Evolutionary conservation across 2,113 vertebrate genomes (phyloP).

Genomic region (Phrynocephalus versicolor): DNA sequence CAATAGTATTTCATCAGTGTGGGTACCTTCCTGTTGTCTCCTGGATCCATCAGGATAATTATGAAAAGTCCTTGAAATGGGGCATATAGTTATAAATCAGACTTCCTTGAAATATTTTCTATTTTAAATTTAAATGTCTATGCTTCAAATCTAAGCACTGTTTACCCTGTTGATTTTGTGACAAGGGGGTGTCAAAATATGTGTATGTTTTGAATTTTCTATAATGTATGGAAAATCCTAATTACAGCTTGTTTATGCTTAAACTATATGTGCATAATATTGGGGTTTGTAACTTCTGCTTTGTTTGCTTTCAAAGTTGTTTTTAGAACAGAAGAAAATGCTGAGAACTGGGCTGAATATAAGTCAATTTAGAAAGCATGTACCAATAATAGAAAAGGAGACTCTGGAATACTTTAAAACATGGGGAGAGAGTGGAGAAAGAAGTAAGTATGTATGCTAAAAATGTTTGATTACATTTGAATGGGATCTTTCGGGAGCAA

Average conservation of each 20-base stretch:
- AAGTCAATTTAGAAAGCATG: slow-evolving; percentile 86
- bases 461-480: not conserved
- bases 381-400: slow-evolving; percentile 91
- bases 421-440: slow-evolving; percentile 93
- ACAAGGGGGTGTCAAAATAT: too few relatives aligned
- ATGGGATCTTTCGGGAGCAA: not conserved
- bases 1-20: not conserved
- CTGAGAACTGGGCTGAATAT: slow-evolving; percentile 94
- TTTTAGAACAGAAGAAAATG: slow-evolving; percentile 99
- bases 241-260: not conserved
- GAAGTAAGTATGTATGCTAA: slow-evolving; percentile 77
- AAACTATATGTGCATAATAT: not conserved
- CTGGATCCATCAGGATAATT: not conserved
- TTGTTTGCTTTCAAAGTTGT: slow-evolving; percentile 76
- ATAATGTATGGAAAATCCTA: too few relatives aligned
- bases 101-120: not conserved
- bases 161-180: not conserved
- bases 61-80: not conserved
- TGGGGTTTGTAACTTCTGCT: slow-evolving; percentile 20
- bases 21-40: not conserved
- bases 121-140: not conserved
- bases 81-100: not conserved
- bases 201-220: too few relatives aligned
- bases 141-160: not conserved
- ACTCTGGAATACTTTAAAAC: slow-evolving; percentile 89